phyloP scores from a whole-genome alignment of 2,888 invertebrate species.

The Lobophora halterata region DNA sequence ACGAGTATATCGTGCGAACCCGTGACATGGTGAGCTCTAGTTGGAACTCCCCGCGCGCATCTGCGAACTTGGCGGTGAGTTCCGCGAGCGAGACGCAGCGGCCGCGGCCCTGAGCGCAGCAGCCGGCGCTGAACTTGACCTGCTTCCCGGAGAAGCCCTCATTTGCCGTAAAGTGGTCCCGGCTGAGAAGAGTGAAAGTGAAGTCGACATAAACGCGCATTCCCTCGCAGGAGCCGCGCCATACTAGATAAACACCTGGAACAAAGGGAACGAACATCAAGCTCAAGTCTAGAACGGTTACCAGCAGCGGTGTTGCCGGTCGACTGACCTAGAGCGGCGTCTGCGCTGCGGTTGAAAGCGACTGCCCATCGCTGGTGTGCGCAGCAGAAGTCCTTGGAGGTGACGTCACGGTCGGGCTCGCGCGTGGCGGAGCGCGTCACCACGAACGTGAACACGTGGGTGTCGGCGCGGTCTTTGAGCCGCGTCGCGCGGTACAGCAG shows the following conservation, averaged over 20 bases:
- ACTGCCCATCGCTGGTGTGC: constrained; percentile 92
- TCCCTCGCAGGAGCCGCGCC: constrained; percentile 87
- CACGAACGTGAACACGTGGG: constrained; percentile 91
- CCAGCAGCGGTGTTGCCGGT: too few relatives aligned
- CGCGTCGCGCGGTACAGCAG: constrained; percentile 90
- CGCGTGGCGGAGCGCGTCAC: constrained; percentile 88
- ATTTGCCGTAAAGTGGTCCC: constrained; percentile 91
- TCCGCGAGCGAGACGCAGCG: constrained; percentile 87
- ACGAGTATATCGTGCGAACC: constrained; percentile 87
- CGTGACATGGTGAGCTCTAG: constrained; percentile 89
- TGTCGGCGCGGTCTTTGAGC: constrained; percentile 90
- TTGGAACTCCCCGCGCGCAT: constrained; percentile 90
- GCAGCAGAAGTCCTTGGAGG: constrained; percentile 90
- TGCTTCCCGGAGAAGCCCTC: constrained; percentile 90
- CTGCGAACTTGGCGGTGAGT: constrained; percentile 86
- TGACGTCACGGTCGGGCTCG: constrained; percentile 89
- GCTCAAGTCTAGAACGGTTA: too few relatives aligned
- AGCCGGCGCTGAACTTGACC: constrained; percentile 84
- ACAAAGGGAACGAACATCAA: constrained; percentile 38
- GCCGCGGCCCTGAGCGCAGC: constrained; percentile 86
- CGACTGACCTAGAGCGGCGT: constrained; percentile 82
- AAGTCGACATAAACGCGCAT: constrained; percentile 90
- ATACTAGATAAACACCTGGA: constrained; percentile 88
- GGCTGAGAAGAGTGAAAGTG: constrained; percentile 88
- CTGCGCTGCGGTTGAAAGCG: constrained; percentile 85